Conservation (phyloP, 2,113 vertebrate genomes). For the Cyphomyrus plagiostoma region DNA sequence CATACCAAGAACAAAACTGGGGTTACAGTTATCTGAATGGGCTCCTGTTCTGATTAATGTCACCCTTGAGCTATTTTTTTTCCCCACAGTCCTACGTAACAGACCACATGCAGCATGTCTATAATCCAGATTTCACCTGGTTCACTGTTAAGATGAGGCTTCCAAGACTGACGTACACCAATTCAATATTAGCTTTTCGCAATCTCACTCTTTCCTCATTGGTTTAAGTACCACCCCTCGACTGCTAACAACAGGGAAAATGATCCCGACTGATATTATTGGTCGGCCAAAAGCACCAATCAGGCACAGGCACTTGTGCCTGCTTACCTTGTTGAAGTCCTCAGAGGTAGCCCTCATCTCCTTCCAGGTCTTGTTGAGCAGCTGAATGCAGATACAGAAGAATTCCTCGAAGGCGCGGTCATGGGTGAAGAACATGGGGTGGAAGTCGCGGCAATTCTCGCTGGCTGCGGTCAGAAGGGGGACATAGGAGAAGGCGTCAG, state of each 20-base stretch:
- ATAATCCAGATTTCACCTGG: not conserved
- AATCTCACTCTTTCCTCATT: not conserved
- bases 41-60: conserved; percentile 25
- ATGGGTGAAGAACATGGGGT: conserved; percentile 98
- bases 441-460: conserved; percentile 98
- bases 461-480: conserved; percentile 69
- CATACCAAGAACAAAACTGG: not conserved
- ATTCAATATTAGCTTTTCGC: not conserved
- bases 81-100: conserved; percentile 1
- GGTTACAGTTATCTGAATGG: conserved; percentile 23
- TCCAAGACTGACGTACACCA: not conserved
- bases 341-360: conserved; percentile 98
- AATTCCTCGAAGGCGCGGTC: conserved; percentile 94
- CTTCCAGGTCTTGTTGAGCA: conserved; percentile 99
- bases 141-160: not conserved
- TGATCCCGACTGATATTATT: not conserved
- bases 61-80: conserved; percentile 21
- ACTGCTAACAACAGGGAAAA: not conserved
- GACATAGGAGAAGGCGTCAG: conserved; percentile 20
- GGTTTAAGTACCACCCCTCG: not conserved
- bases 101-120: not conserved
- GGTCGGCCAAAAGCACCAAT: not conserved
- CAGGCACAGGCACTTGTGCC: not conserved
- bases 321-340: conserved; percentile 93
- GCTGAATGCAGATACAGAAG: conserved; percentile 98